phyloP scores from a whole-genome alignment of 2,888 invertebrate species.

The Stomorhina lunata region DNA sequence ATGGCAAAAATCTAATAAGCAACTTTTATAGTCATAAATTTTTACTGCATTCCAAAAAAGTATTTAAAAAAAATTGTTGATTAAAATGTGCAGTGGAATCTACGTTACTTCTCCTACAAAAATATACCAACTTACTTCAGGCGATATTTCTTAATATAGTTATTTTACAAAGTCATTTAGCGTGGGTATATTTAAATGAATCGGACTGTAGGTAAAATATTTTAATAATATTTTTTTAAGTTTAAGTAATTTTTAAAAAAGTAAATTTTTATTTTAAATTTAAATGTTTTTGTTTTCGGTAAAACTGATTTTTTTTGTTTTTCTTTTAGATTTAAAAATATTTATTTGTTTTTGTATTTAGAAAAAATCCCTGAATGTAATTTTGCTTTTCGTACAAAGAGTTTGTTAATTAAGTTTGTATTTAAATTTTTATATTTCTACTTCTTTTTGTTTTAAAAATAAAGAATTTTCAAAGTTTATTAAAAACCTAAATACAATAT shows the following conservation, averaged over 20 bases:
- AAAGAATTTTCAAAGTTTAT: conserved; percentile 26
- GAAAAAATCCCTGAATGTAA: conserved; percentile 76
- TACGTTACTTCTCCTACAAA: too few relatives aligned
- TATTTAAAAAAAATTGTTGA: too few relatives aligned
- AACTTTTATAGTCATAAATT: too few relatives aligned
- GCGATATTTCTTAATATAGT: too few relatives aligned
- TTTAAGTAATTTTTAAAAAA: conserved; percentile 8
- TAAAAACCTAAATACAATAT: conserved; percentile 33
- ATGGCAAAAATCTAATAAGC: too few relatives aligned
- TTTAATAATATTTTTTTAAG: conserved; percentile 1
- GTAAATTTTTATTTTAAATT: conserved; percentile 11
- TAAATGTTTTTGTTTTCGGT: conserved; percentile 26
- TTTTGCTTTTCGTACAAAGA: conserved; percentile 74
- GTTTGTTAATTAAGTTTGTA: conserved; percentile 33
- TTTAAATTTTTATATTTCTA: conserved; percentile 40
- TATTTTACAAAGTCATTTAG: too few relatives aligned
- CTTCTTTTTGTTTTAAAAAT: conserved; percentile 54
- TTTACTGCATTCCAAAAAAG: too few relatives aligned
- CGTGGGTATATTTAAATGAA: too few relatives aligned
- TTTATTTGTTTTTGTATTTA: conserved; percentile 54
- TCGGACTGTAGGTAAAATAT: too few relatives aligned
- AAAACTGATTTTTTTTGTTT: conserved; percentile 51
- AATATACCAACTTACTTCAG: too few relatives aligned
- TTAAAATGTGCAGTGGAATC: too few relatives aligned
- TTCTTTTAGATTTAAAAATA: conserved; percentile 36